These are phyloP conservation scores for Tursiops truncatus DNA, from an alignment of 2,113 vertebrate species.

Conservation along the genomic window DNA sequence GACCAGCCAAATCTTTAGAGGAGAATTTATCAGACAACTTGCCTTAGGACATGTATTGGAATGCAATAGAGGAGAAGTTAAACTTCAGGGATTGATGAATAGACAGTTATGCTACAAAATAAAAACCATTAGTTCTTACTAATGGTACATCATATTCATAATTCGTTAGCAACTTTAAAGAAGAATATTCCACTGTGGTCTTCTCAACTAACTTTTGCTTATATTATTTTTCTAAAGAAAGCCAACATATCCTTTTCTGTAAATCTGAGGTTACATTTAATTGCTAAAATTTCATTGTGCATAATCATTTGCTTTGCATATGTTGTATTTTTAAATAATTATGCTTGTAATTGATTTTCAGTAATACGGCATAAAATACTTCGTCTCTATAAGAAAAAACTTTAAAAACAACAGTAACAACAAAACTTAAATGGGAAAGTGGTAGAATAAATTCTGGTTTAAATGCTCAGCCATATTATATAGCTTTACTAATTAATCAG, in stretches of 20 bases:
- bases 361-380: not conserved
- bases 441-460: not conserved
- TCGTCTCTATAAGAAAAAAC: not conserved
- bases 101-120: conserved; percentile 58
- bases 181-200: conserved; percentile 35
- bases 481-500: not conserved
- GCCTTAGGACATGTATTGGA: conserved; percentile 59
- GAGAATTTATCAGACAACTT: conserved; percentile 69
- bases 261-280: conserved; percentile 36
- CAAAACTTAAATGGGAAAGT: not conserved
- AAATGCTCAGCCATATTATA: not conserved
- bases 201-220: conserved; percentile 55
- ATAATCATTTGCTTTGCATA: not conserved
- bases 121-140: conserved; percentile 37
- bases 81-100: conserved; percentile 49
- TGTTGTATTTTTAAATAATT: not conserved
- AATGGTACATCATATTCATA: conserved; percentile 56
- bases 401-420: not conserved
- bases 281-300: conserved; percentile 8
- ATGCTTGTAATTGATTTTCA: not conserved
- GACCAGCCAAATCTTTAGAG: conserved; percentile 56
- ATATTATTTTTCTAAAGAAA: conserved; percentile 35
- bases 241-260: not conserved
- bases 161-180: conserved; percentile 60
- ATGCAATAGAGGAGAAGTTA: conserved; percentile 40